A percentile compares a stretch with the other conserved stretches of the same genome.
Conservation (phyloP, 2,113 vertebrate species). For the Peromyscus californicus region DNA sequence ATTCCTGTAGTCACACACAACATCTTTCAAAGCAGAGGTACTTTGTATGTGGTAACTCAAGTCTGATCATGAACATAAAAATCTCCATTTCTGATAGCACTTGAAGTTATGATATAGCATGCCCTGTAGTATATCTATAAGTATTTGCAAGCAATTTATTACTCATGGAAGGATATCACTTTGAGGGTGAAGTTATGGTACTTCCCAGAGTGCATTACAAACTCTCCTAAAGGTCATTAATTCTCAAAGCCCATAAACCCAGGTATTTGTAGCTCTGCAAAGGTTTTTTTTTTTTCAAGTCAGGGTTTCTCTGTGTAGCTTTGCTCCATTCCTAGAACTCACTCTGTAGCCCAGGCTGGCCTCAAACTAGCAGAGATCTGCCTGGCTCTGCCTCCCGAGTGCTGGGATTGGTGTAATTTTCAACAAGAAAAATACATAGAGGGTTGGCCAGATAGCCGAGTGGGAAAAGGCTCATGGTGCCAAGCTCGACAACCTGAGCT, state of each 20-base stretch:
- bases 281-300: not conserved
- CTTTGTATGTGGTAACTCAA: not conserved
- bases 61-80: slow-evolving; percentile 8
- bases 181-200: slow-evolving; percentile 13
- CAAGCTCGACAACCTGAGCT: not conserved
- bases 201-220: not conserved
- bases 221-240: slow-evolving; percentile 58
- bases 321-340: no score
- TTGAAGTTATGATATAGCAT: slow-evolving; percentile 27
- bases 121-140: slow-evolving; percentile 26
- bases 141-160: slow-evolving; percentile 28
- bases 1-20: not conserved
- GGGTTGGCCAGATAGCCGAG: not conserved
- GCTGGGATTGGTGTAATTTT: not conserved
- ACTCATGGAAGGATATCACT: slow-evolving; percentile 34
- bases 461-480: not conserved
- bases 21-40: not conserved
- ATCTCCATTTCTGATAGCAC: not conserved
- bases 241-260: slow-evolving; percentile 67
- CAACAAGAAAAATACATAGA: slow-evolving; percentile 53
- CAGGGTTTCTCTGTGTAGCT: no score
- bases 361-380: no score
- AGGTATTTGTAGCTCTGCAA: slow-evolving; percentile 40
- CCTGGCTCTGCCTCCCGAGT: no score
- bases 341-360: no score